Evolutionary conservation across 2,797 vertebrate genomes (phyloP).

Genomic region (Cryptoprocta ferox): DNA sequence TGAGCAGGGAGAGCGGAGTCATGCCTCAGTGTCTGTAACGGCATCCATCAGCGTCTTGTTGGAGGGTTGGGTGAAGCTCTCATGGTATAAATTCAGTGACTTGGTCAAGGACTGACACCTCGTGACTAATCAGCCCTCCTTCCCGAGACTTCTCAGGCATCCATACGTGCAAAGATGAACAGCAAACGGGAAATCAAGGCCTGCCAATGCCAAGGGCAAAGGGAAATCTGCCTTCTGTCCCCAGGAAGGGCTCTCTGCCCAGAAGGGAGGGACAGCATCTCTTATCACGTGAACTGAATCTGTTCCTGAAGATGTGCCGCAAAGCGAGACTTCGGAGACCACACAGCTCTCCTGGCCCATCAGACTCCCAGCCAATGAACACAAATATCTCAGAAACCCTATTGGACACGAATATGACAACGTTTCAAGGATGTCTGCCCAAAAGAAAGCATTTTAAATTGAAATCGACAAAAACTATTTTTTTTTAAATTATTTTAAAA

Average conservation of each 20-base stretch:
- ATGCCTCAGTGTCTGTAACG: not conserved
- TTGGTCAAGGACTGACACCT: not conserved
- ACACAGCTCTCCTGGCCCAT: not conserved
- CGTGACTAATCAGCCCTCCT: not conserved
- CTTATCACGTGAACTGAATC: not conserved
- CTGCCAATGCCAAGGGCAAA: not conserved
- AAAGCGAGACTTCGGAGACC: not conserved
- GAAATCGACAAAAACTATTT: not conserved
- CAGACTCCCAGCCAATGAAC: not conserved
- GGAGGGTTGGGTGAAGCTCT: not conserved
- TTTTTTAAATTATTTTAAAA: not conserved
- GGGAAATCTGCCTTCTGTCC: not conserved
- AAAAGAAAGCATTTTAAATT: not conserved
- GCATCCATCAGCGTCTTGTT: not conserved
- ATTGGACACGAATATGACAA: not conserved
- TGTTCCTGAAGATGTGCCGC: not conserved
- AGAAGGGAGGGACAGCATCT: not conserved
- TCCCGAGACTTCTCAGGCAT: not conserved
- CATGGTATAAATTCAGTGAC: not conserved
- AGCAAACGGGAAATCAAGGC: not conserved
- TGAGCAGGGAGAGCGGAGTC: not conserved
- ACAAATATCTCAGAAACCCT: not conserved
- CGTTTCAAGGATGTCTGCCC: not conserved
- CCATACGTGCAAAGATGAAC: not conserved
- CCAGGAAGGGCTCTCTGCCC: not conserved